phyloP scores from a whole-genome alignment of 2,797 vertebrate genomes.

The Diplodus puntazzo region DNA sequence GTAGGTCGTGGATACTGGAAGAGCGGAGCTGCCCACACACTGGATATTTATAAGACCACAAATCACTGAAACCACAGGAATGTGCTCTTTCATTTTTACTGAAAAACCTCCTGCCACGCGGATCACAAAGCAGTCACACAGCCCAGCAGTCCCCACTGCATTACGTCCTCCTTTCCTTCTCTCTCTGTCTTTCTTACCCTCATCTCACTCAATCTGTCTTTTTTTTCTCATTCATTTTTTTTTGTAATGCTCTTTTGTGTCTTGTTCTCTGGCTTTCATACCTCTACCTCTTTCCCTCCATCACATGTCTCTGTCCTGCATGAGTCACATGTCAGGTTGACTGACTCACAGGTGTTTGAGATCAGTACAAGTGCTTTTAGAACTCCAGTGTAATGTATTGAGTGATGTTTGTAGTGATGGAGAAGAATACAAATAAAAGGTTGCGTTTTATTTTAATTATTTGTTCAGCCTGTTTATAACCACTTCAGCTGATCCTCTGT shows the following conservation, averaged over 20 bases:
- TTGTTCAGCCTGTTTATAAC: conserved; percentile 50
- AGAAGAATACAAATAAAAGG: conserved; percentile 68
- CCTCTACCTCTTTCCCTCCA: conserved; percentile 20
- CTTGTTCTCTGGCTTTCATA: conserved; percentile 19
- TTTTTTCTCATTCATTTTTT: conserved; percentile 44
- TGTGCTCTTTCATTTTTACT: conserved; percentile 66
- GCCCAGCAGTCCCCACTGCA: conserved; percentile 18
- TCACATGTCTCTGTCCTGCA: conserved; percentile 41
- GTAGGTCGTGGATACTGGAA: conserved; percentile 74
- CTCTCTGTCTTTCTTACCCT: neutral
- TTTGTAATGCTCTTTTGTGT: neutral
- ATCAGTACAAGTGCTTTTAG: conserved; percentile 72
- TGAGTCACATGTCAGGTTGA: conserved; percentile 71
- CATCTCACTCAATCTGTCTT: conserved; percentile 12
- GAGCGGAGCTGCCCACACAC: conserved; percentile 80
- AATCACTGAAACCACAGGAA: conserved; percentile 78
- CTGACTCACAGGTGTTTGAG: conserved; percentile 75
- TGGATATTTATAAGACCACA: conserved; percentile 84
- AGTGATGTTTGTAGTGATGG: conserved; percentile 60
- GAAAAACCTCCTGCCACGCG: conserved; percentile 60
- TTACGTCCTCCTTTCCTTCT: conserved; percentile 24
- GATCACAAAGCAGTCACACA: conserved; percentile 59
- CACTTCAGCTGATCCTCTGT: conserved; percentile 51
- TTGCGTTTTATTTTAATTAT: conserved; percentile 63
- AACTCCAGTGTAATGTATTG: conserved; percentile 52